phyloP scores from a whole-genome alignment of 2,888 invertebrate genomes.

The Melipona beecheii region DNA sequence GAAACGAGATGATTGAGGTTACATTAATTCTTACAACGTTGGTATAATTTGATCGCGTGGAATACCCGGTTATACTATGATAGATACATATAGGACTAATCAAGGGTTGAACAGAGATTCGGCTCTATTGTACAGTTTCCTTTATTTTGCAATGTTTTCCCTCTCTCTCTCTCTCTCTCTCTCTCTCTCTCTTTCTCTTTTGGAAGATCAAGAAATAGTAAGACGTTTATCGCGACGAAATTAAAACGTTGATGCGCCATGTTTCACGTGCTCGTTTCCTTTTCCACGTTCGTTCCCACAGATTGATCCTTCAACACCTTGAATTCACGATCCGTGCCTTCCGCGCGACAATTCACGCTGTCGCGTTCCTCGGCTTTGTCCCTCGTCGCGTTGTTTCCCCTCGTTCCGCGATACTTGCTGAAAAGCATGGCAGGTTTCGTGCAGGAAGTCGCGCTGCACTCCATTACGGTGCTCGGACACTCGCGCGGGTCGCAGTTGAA shows the following conservation, averaged over 20 bases:
- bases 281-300: constrained; percentile 27
- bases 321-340: neutral
- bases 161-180: neutral
- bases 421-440: constrained; percentile 46
- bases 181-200: neutral
- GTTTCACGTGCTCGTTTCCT: constrained; percentile 36
- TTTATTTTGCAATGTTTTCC: neutral
- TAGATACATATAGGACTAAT: too few species aligned
- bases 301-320: constrained; percentile 37
- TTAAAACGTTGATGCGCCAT: neutral
- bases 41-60: too few species aligned
- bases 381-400: neutral
- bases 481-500: constrained; percentile 56
- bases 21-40: too few species aligned
- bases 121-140: neutral
- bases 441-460: constrained; percentile 55
- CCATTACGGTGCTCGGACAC: constrained; percentile 50
- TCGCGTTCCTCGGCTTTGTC: neutral
- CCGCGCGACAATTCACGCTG: neutral
- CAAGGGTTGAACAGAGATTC: too few species aligned
- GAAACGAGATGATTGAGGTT: too few species aligned
- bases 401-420: neutral
- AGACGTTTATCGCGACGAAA: neutral
- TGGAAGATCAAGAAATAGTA: neutral
- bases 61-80: too few species aligned